A percentile compares a stretch with the other conserved stretches of the same genome.
phyloP scores from a whole-genome alignment of 2,888 invertebrate species.

The Platycnemis pennipes region DNA sequence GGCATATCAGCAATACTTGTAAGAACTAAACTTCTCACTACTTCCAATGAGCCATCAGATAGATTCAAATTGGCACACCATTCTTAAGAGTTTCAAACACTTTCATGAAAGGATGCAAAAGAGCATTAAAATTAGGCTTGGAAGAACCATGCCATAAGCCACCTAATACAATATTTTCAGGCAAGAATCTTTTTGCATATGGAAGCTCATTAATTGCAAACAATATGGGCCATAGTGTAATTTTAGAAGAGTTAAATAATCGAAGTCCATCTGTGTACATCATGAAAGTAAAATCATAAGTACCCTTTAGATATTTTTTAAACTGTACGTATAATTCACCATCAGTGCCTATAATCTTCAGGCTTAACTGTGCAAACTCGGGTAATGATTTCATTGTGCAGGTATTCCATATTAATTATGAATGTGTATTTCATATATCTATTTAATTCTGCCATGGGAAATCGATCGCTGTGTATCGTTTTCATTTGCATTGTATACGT shows the following conservation, averaged over 20 bases:
- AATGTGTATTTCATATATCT: no score
- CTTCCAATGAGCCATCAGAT: neutral
- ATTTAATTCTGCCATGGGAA: no score
- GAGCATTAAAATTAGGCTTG: constrained; percentile 14
- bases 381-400: no score
- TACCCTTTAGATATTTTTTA: no score
- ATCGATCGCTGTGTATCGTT: no score
- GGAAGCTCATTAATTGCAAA: constrained; percentile 38
- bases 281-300: neutral
- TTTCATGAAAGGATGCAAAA: neutral
- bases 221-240: neutral
- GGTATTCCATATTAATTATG: no score
- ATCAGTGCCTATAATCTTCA: no score
- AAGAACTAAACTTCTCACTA: neutral
- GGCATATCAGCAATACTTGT: neutral
- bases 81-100: neutral
- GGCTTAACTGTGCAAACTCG: no score
- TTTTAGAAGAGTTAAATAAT: constrained; percentile 13
- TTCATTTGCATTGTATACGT: no score
- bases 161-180: neutral
- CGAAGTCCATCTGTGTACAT: neutral
- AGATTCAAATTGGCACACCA: neutral
- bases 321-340: no score
- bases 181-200: constrained; percentile 7
- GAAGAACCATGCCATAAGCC: constrained; percentile 2